These are phyloP conservation scores for Pararge aegeria DNA, from an alignment of 1,140 invertebrate species.

Conservation along the genomic window DNA sequence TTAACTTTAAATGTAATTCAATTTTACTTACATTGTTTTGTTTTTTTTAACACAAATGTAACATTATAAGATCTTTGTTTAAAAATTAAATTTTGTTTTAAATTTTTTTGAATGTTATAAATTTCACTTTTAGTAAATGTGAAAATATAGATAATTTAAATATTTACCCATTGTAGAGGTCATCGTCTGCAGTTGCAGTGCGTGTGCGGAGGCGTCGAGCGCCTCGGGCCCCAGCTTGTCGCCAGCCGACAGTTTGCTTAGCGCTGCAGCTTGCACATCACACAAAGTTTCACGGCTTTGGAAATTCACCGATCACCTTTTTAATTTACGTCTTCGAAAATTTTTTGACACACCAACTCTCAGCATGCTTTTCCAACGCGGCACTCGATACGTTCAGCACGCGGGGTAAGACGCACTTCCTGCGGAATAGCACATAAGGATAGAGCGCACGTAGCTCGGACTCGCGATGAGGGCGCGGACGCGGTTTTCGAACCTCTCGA, in stretches of 20 bases:
- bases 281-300: conserved; percentile 60
- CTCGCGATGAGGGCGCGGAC: conserved; percentile 42
- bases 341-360: conserved; percentile 67
- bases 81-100: too few relatives aligned
- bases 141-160: too few relatives aligned
- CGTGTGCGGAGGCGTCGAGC: conserved; percentile 68
- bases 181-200: conserved; percentile 71
- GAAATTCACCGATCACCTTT: conserved; percentile 66
- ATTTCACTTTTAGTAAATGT: too few relatives aligned
- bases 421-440: conserved; percentile 55
- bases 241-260: conserved; percentile 70
- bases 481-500: conserved; percentile 70
- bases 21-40: too few relatives aligned
- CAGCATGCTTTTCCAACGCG: conserved; percentile 67
- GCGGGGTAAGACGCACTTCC: conserved; percentile 57
- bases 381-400: conserved; percentile 62
- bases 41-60: too few relatives aligned
- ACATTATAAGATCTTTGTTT: too few relatives aligned
- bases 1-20: conserved; percentile 8
- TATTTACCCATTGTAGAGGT: conserved; percentile 78
- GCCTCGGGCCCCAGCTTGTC: conserved; percentile 70
- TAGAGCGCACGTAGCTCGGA: conserved; percentile 44
- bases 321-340: conserved; percentile 72
- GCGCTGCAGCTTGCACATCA: conserved; percentile 60
- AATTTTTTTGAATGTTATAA: too few relatives aligned